A percentile compares a stretch with the other conserved stretches of the same genome.
Conservation (phyloP, 2,113 vertebrate genomes). For the Rhegmatorhina hoffmannsi region DNA sequence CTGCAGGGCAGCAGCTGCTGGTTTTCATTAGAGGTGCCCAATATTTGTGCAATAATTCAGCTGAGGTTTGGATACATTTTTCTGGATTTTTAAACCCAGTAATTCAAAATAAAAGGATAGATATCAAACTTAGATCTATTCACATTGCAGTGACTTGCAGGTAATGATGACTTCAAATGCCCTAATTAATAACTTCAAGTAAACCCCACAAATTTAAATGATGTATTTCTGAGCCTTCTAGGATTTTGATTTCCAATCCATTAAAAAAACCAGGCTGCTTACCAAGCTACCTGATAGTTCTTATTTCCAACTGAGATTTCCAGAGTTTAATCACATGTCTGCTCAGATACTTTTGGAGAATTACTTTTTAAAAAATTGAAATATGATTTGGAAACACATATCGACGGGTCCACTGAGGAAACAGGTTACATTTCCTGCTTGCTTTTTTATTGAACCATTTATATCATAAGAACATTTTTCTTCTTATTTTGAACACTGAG, state of each 20-base stretch:
- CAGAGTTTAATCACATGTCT: conserved; percentile 35
- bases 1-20: neutral
- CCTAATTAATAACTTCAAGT: neutral
- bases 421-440: neutral
- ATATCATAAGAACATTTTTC: conserved; percentile 1
- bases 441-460: conserved; percentile 31
- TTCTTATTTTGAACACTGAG: neutral
- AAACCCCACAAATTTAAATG: neutral
- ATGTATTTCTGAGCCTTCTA: conserved; percentile 8
- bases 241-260: conserved; percentile 44
- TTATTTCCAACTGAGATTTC: conserved; percentile 50
- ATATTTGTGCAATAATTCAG: neutral
- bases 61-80: neutral
- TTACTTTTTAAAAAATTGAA: conserved; percentile 48
- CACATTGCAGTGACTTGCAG: neutral
- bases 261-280: neutral
- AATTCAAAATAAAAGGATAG: neutral
- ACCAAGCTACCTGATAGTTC: neutral
- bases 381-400: conserved; percentile 54
- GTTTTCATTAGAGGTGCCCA: neutral
- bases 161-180: neutral
- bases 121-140: neutral
- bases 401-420: conserved; percentile 19
- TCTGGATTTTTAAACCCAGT: neutral
- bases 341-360: conserved; percentile 2